These are phyloP conservation scores for Eurytoma adleriae DNA, from an alignment of 2,888 invertebrate genomes.

Conservation along the genomic window DNA sequence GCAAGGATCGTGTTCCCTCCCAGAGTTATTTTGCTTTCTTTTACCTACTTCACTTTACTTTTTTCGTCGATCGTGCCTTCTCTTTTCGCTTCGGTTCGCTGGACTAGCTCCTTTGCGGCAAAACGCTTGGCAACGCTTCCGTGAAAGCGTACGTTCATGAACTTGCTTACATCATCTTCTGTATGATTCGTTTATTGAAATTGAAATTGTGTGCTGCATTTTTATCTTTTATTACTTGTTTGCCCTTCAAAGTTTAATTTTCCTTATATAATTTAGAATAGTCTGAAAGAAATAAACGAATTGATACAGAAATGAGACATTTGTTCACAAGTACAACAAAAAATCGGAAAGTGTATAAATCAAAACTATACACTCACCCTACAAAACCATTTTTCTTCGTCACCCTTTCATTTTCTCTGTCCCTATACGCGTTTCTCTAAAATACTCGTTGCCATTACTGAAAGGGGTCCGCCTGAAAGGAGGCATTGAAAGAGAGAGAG, in stretches of 20 bases:
- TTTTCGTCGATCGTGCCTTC: neutral
- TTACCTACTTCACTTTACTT: neutral
- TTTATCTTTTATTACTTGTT: too few species aligned
- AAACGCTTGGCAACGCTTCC: constrained; percentile 17
- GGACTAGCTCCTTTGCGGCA: constrained; percentile 8
- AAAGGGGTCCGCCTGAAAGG: too few species aligned
- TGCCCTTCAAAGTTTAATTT: too few species aligned
- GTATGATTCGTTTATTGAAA: neutral
- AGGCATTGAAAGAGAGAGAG: too few species aligned
- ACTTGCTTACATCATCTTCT: constrained; percentile 5
- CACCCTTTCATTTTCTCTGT: neutral
- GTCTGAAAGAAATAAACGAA: too few species aligned
- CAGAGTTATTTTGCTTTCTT: neutral
- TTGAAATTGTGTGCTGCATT: neutral
- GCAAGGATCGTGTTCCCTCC: neutral
- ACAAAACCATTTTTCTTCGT: constrained; percentile 1
- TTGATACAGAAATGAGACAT: too few species aligned
- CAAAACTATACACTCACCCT: neutral
- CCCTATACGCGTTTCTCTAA: neutral
- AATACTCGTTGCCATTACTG: too few species aligned
- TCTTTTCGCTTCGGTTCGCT: neutral
- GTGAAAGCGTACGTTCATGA: neutral
- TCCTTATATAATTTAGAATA: too few species aligned
- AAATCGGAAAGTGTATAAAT: neutral
- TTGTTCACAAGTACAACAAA: too few species aligned